A percentile compares a stretch with the other conserved stretches of the same genome.
phyloP scores from a whole-genome alignment of 2,797 vertebrate genomes.

The Oophaga sylvatica region DNA sequence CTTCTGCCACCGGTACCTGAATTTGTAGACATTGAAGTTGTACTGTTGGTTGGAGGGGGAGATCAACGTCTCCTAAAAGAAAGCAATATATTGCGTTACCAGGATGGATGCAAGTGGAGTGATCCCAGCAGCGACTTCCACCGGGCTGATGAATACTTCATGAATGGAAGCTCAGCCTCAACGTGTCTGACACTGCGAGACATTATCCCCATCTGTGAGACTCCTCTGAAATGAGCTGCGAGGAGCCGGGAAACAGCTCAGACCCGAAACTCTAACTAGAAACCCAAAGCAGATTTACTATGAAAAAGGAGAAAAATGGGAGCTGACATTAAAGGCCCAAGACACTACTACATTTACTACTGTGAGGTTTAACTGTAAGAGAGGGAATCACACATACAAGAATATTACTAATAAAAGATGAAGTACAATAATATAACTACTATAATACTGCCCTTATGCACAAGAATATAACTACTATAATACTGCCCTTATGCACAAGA shows the following conservation, averaged over 20 bases:
- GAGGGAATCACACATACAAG: not conserved
- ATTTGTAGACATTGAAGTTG: constrained; percentile 82
- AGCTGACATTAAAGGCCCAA: not conserved
- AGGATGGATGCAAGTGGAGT: not conserved
- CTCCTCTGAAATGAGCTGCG: not conserved
- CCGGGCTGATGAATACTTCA: constrained; percentile 28
- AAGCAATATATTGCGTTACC: constrained; percentile 32
- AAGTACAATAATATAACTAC: not conserved
- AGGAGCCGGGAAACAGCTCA: not conserved
- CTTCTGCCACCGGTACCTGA: constrained; percentile 82
- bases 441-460: not conserved
- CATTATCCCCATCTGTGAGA: not conserved
- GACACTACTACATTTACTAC: not conserved
- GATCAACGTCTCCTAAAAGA: constrained; percentile 70
- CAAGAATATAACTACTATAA: not conserved
- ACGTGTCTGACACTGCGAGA: not conserved
- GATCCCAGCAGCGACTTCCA: not conserved
- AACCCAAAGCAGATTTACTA: not conserved
- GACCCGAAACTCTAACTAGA: not conserved
- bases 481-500: no score
- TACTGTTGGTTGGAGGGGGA: constrained; percentile 67
- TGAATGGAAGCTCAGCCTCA: constrained; percentile 12
- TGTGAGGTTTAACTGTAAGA: not conserved
- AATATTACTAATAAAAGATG: not conserved
- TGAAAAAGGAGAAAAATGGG: no score